Base-by-base conservation (phyloP, 23 tunicate genomes). In the Oikopleura dioica region DNA sequence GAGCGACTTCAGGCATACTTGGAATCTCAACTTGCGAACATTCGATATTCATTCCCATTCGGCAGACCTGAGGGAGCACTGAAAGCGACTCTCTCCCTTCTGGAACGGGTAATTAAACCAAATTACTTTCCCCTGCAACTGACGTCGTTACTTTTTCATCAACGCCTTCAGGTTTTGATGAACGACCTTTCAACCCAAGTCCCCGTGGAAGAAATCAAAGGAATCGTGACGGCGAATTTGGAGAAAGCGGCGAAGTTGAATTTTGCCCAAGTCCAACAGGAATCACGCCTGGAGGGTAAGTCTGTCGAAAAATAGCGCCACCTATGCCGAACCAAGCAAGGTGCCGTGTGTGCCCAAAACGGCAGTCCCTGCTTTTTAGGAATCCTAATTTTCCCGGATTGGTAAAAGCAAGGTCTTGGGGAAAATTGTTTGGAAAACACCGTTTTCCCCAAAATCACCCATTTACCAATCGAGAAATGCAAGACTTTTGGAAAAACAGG, bases 31-130 rank as follows among this genome's bases (percentile, higher is more conserved):
- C 86, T 94, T 78, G 84, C 95, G 0, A 94, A 84, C 51, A 86
- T 83, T 79, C 84, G 99, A 50, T 94, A 83, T 72, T 94, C 88
- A 76, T 94, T 94, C 51, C 99, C 99, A 1, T 94, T 94, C 50
- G 99, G 99, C 9, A 77, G 99, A 35, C 99, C 99, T 21, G 92
- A 94, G 35, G 99, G 99, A 55, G 95, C 85, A 12, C 79, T 94
- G 29, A 94, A 94, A 59, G 86, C 99, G 9, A 86, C 95, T 23
- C 77, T 94, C 0, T 77, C 87, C 1, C 68, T 94, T 28, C 80
- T 94, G 38, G 99, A 82, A 51, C 69, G 99, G 68, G 99, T 94
- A 76, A 75, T 87, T 50, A 1, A 16, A 21, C 36, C 0, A 5
- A 36, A 44, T 9, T 63, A 21, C 5, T n/a, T n/a, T n/a, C n/a